Conservation (phyloP, 2,113 vertebrate genomes). For the Siphamia tubifer region DNA sequence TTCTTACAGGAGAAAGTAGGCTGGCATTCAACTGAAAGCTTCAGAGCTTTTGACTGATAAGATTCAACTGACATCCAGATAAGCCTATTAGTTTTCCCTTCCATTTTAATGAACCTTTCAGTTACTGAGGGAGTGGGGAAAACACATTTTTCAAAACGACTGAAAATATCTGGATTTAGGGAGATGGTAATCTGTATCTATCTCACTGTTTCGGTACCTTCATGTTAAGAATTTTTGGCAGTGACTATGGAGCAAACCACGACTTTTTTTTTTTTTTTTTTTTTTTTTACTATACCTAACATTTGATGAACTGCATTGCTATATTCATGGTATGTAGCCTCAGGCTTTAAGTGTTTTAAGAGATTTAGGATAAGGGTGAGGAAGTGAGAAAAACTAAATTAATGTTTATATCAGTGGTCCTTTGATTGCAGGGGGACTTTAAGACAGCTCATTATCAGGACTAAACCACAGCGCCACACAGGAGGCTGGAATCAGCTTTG, state of each 20-base stretch:
- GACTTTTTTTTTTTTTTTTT: conserved; percentile 16
- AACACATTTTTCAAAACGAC: conserved; percentile 42
- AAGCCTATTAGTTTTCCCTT: conserved; percentile 49
- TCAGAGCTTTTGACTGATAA: conserved; percentile 58
- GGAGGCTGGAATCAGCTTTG: conserved; percentile 41
- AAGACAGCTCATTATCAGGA: conserved; percentile 57
- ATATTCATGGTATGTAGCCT: conserved; percentile 20
- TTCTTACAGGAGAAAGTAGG: conserved; percentile 15
- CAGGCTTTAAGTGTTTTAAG: conserved; percentile 42
- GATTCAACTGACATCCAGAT: conserved; percentile 55
- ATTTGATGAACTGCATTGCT: conserved; percentile 13
- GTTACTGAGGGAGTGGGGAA: conserved; percentile 9
- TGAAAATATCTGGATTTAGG: conserved; percentile 36
- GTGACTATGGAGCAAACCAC: conserved; percentile 6
- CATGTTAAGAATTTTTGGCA: conserved; percentile 1
- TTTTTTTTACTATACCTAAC: conserved; percentile 27
- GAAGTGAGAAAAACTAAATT: conserved; percentile 60
- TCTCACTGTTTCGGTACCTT: neutral
- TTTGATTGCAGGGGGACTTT: conserved; percentile 61
- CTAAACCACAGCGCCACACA: conserved; percentile 61
- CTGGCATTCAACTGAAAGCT: conserved; percentile 15
- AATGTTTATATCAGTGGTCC: conserved; percentile 57
- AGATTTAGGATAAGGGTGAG: conserved; percentile 38
- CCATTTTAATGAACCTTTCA: conserved; percentile 35
- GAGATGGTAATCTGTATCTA: conserved; percentile 45